Conservation (phyloP, 2,888 invertebrate genomes). For the Blastobasis adustella region DNA sequence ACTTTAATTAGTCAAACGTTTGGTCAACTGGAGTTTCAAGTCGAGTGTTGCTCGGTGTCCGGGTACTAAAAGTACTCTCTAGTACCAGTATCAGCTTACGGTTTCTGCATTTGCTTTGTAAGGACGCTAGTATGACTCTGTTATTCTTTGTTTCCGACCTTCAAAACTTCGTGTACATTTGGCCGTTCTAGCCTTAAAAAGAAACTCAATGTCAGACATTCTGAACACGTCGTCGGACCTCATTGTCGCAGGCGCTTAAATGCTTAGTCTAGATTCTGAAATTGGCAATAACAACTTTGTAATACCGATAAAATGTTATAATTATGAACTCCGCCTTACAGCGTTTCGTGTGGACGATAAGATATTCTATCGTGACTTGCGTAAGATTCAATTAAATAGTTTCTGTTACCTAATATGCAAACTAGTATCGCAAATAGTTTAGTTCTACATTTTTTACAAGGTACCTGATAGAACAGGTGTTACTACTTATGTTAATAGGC, state of each 20-base stretch:
- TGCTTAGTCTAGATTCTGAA: not conserved
- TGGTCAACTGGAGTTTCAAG: too few species aligned
- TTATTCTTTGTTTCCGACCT: constrained; percentile 3
- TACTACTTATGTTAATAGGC: too few species aligned
- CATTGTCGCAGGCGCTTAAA: not conserved
- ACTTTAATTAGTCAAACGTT: too few species aligned
- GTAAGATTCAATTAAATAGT: not conserved
- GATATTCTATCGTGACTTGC: not conserved
- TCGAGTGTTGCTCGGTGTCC: too few species aligned
- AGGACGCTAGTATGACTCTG: not conserved
- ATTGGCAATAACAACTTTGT: not conserved
- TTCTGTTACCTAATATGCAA: not conserved
- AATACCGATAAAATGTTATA: not conserved
- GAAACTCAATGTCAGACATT: constrained; percentile 11
- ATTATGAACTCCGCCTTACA: not conserved
- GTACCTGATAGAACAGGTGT: too few species aligned
- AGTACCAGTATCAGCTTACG: too few species aligned
- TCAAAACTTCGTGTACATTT: constrained; percentile 2
- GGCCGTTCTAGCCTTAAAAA: constrained; percentile 10
- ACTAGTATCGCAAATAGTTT: too few species aligned
- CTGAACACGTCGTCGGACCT: constrained; percentile 1
- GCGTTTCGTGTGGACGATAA: not conserved
- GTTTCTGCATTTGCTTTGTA: too few species aligned
- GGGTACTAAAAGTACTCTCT: too few species aligned
- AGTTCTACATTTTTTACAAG: too few species aligned